Conservation (phyloP, 2,113 vertebrate species). For the Coturnix japonica region DNA sequence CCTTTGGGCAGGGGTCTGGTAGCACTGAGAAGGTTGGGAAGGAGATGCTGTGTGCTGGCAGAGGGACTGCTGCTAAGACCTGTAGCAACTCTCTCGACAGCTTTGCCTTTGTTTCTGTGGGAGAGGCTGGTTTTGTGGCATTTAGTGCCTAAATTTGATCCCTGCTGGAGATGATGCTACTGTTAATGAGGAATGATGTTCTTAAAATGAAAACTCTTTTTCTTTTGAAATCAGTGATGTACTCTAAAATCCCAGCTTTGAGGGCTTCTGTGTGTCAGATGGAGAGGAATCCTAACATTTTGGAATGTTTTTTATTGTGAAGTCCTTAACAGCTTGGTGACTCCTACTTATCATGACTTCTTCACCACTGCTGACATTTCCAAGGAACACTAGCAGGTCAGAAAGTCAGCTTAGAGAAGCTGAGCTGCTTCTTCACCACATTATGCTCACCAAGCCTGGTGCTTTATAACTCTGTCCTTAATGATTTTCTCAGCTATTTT, state of each 20-base stretch:
- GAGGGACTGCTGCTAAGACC: background rate
- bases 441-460: background rate
- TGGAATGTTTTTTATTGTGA: constrained; percentile 7
- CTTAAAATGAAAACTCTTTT: background rate
- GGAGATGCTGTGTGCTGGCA: background rate
- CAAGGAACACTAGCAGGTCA: constrained; percentile 42
- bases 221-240: background rate
- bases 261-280: background rate
- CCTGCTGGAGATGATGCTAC: background rate
- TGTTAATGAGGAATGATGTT: background rate
- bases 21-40: background rate
- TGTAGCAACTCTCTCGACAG: background rate
- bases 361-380: constrained; percentile 40
- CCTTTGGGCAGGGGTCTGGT: background rate
- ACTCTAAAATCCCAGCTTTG: background rate
- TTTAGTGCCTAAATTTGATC: background rate
- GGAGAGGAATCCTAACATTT: background rate
- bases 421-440: constrained; percentile 25
- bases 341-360: constrained; percentile 17
- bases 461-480: constrained; percentile 72
- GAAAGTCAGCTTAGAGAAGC: constrained; percentile 45
- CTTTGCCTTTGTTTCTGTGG: background rate
- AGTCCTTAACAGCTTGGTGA: background rate
- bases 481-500: constrained; percentile 67
- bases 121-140: background rate